phyloP scores from a whole-genome alignment of 1,140 invertebrate genomes.

The Helicoverpa zea region DNA sequence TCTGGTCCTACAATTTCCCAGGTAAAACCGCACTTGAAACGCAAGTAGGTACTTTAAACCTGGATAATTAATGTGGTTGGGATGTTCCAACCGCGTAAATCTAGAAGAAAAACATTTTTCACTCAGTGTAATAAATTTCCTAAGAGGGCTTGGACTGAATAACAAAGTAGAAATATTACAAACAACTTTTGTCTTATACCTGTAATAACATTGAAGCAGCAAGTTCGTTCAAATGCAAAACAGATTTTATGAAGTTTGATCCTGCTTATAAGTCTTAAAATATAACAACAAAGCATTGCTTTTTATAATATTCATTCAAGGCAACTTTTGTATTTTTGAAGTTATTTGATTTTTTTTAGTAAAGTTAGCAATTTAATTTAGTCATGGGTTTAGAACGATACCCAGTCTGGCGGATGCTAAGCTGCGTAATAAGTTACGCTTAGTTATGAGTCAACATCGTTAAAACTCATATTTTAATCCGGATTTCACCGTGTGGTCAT shows the following conservation, averaged over 20 bases:
- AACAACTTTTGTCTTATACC: constrained; percentile 30
- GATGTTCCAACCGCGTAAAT: constrained; percentile 23
- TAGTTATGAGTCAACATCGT: too few species aligned
- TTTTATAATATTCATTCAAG: neutral
- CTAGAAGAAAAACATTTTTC: constrained; percentile 22
- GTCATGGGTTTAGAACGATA: neutral
- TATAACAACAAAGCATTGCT: constrained; percentile 15
- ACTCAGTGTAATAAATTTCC: constrained; percentile 13
- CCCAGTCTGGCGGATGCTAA: too few species aligned
- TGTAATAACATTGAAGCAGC: constrained; percentile 8
- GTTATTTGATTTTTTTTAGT: neutral
- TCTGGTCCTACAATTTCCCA: neutral
- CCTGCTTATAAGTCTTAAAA: neutral
- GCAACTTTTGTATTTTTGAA: constrained; percentile 6
- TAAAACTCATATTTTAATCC: too few species aligned
- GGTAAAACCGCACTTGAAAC: neutral
- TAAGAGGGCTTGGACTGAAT: neutral
- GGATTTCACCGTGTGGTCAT: too few species aligned
- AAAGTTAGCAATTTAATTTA: neutral
- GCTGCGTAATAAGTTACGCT: too few species aligned
- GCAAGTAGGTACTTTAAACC: neutral
- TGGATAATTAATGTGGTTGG: constrained; percentile 6
- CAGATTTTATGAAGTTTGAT: constrained; percentile 34
- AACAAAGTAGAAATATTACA: constrained; percentile 34
- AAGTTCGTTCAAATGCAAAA: constrained; percentile 31